Percentiles rank a stretch among this genome's conserved stretches.
phyloP scores from a whole-genome alignment of 2,113 vertebrate species.

The Bos javanicus region DNA sequence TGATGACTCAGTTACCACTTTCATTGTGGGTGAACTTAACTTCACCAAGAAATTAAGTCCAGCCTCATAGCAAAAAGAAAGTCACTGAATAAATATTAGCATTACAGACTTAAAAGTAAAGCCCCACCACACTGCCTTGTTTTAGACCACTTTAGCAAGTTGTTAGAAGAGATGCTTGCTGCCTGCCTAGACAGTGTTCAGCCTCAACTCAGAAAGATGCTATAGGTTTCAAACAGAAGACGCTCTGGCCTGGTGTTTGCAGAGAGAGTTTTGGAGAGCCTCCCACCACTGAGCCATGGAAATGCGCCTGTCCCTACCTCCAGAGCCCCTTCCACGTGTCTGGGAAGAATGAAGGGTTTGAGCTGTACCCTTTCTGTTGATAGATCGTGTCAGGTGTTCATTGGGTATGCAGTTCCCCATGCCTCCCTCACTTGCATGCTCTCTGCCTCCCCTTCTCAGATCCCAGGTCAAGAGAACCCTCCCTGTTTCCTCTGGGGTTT shows the following conservation, averaged over 20 bases:
- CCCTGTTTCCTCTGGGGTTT: not conserved
- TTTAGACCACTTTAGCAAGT: not conserved
- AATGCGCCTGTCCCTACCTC: not conserved
- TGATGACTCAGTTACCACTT: not conserved
- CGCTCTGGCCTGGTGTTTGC: not conserved
- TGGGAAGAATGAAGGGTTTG: not conserved
- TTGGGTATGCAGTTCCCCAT: not conserved
- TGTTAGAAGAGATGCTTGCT: not conserved
- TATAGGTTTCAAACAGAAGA: not conserved
- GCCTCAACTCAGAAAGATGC: not conserved
- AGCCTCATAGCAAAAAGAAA: not conserved
- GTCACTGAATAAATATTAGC: not conserved
- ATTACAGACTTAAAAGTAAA: not conserved
- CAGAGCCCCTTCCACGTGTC: not conserved
- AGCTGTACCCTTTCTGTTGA: not conserved
- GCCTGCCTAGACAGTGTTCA: not conserved
- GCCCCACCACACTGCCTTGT: not conserved
- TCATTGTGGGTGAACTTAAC: not conserved
- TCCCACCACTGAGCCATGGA: not conserved
- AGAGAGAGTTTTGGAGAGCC: not conserved
- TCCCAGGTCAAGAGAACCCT: not conserved
- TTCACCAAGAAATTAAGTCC: not conserved
- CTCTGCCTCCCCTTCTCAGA: not conserved
- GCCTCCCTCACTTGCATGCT: fast-evolving
- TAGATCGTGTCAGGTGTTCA: not conserved